Conservation (phyloP, 1,140 invertebrate genomes). For the Micrasema longulum region DNA sequence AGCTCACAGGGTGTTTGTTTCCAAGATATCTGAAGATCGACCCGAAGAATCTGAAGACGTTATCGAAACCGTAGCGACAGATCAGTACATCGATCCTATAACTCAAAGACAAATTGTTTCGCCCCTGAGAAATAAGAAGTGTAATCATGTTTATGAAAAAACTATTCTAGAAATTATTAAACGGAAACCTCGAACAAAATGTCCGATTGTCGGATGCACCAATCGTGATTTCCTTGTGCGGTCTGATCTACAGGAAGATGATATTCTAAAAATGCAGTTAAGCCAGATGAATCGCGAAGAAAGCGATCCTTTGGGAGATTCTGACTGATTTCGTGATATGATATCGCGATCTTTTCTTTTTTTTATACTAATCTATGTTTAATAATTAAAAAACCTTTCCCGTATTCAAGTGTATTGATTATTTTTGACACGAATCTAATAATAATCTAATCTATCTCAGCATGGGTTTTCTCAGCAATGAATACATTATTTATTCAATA, state of each 20-base stretch:
- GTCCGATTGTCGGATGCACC: slow-evolving; percentile 13
- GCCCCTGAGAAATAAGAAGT: slow-evolving; percentile 14
- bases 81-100: slow-evolving; percentile 13
- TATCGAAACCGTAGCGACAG: background rate
- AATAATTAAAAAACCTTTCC: too few relatives aligned
- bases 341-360: too few relatives aligned
- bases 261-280: slow-evolving; percentile 21
- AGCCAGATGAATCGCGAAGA: slow-evolving; percentile 23
- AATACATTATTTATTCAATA: too few relatives aligned
- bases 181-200: background rate
- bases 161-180: slow-evolving; percentile 23
- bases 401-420: too few relatives aligned
- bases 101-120: slow-evolving; percentile 19
- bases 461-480: too few relatives aligned
- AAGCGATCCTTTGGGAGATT: slow-evolving; percentile 21
- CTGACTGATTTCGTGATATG: too few relatives aligned
- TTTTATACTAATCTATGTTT: too few relatives aligned
- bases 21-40: background rate
- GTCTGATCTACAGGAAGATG: slow-evolving; percentile 6
- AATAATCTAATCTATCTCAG: too few relatives aligned
- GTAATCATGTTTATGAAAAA: slow-evolving; percentile 27
- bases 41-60: background rate
- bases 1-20: background rate
- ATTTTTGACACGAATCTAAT: too few relatives aligned
- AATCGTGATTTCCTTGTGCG: slow-evolving; percentile 5